Evolutionary conservation across 2,113 vertebrate genomes (phyloP), one percentile per base, ranked within the genome.

Genomic region (Microcebus lehilahytsara): DNA sequence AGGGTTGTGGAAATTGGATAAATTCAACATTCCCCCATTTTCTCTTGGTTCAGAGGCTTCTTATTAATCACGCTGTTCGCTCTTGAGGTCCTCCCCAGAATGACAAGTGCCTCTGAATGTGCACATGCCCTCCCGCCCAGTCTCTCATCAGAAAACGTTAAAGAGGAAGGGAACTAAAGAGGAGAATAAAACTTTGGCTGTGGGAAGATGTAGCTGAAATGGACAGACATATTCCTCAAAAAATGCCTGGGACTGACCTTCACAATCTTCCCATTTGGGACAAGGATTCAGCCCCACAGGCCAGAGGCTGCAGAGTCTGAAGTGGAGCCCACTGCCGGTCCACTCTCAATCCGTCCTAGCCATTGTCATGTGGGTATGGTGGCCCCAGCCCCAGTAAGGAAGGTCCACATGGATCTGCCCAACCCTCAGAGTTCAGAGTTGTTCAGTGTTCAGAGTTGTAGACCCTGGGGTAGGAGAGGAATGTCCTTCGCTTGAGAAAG

Each of bases 341-440:
- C 12, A n/a, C 34, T 53, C 10, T 75, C 58, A 12, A 49, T 42
- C 32, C 42, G 46, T 9, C 17, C 14, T 7, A 19, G 49, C 25
- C 13, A 83, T 40, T 30, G 32, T 71, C 13, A 27, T 8, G 17
- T 53, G 17, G 40, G 40, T 17, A 14, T 0, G 8, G 23, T 1
- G 32, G 6, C 3, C 42, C 51, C 34, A 3, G 0, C 3, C 23
- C 13, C 30, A 60, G 10, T 3, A 53, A 9, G 2, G 11, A 10
- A 51, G 30, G 32, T 58, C 7, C 14, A n/a, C 17, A 1, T 2
- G 20, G 42, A 53, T 53, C 42, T 69, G 64, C 1, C 11, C 14
- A 4, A 42, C 42, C 75, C 34, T 34, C 2, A 19, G 12, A 8
- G 46, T 46, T 46, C 46, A 46, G 46, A 46, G 46, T 8, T 46